Conservation (phyloP, 1,140 invertebrate genomes). For the Pachyrhynchus sulphureomaculatus region DNA sequence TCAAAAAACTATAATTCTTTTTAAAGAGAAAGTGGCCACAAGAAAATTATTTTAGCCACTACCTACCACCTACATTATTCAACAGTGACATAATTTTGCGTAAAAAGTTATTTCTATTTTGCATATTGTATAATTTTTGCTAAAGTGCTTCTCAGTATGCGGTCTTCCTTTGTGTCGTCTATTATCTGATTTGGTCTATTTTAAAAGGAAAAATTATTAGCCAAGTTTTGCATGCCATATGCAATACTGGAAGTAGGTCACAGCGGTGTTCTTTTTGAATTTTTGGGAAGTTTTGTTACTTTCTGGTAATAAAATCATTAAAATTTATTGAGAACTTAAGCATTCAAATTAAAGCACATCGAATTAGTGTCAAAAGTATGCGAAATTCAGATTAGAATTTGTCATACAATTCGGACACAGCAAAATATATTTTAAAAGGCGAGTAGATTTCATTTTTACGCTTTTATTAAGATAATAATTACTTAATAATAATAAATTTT, state of each 20-base stretch:
- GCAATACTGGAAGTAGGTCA: conserved; percentile 27
- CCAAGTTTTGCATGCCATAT: conserved; percentile 29
- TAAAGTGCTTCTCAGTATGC: conserved; percentile 22
- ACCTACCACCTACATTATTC: neutral
- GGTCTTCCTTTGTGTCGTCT: conserved; percentile 15
- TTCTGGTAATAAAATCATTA: no score
- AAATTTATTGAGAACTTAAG: no score
- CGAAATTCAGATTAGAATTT: no score
- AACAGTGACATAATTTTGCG: conserved; percentile 28
- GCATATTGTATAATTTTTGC: conserved; percentile 33
- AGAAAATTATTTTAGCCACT: conserved; percentile 1
- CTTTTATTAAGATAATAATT: no score
- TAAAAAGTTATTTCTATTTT: conserved; percentile 30
- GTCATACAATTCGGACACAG: no score
- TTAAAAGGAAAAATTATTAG: conserved; percentile 2
- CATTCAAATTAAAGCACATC: no score
- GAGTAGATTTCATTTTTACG: no score
- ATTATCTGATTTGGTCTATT: conserved; percentile 8
- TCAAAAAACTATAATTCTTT: neutral
- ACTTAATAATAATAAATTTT: no score
- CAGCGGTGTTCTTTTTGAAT: neutral
- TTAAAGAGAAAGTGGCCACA: conserved; percentile 23
- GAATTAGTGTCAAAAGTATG: no score
- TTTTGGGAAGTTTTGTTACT: neutral
- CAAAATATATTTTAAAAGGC: no score